Percentiles rank a stretch among this genome's conserved stretches.
phyloP scores from a whole-genome alignment of 2,113 vertebrate genomes.

The Paramormyrops kingsleyae region DNA sequence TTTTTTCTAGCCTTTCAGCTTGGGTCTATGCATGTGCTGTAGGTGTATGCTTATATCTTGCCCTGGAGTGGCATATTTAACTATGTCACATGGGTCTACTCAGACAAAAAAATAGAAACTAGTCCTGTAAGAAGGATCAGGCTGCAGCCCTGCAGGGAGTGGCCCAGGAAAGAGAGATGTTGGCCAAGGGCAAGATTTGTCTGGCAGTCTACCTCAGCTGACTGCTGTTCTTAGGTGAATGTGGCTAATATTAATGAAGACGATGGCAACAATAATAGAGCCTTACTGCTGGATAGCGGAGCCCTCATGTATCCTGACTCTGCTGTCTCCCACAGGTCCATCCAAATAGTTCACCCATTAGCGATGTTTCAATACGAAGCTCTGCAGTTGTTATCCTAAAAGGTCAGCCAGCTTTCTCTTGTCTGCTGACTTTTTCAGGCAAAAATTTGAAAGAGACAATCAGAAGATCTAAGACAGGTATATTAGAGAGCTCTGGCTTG shows the following conservation, averaged over 20 bases:
- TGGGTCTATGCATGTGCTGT: background rate
- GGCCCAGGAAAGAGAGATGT: background rate
- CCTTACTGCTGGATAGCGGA: slow-evolving; percentile 50
- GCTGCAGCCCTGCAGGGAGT: slow-evolving; percentile 23
- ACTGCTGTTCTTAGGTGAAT: slow-evolving; percentile 26
- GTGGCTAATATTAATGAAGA: too few species aligned
- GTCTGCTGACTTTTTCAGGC: background rate
- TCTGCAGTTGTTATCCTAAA: slow-evolving; percentile 51
- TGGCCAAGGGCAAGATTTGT: too few species aligned
- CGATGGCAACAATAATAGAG: slow-evolving; percentile 35
- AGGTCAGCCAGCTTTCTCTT: slow-evolving; percentile 42
- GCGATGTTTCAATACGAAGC: slow-evolving; percentile 55
- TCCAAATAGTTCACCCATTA: slow-evolving; percentile 48
- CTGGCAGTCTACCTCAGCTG: background rate
- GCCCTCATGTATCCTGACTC: slow-evolving; percentile 66
- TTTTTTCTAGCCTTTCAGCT: slow-evolving; percentile 9
- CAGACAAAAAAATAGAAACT: slow-evolving; percentile 57
- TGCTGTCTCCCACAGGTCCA: slow-evolving; percentile 38
- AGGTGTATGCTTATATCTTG: background rate
- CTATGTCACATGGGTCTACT: background rate
- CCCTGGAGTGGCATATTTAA: background rate
- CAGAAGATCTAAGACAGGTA: background rate
- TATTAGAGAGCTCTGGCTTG: slow-evolving; percentile 38
- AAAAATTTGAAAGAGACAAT: background rate
- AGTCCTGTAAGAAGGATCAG: slow-evolving; percentile 59